Base-by-base conservation (phyloP, 1,140 invertebrate species). In the Papilio machaon region DNA sequence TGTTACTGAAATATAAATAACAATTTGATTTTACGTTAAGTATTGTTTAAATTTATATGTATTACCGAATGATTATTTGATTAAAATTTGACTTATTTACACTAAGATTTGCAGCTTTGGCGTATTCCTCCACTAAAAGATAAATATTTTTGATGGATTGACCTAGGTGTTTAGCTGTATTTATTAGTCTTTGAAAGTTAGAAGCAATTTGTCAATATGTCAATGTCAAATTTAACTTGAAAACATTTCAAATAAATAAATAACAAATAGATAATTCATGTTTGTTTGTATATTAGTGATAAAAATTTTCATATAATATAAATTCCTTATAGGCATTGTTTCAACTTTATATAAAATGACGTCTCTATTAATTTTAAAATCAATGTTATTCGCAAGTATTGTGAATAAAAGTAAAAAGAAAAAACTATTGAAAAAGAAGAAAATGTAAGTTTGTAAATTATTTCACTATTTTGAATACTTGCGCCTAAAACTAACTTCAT, bases 281-380 rank as follows among this genome's bases (percentile, higher is more conserved):
- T 49, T 49, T 49, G n/a, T 58, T 19, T 43, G 54, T 58, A 58
- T 58, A n/a, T 2, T 17, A 58, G 49, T 43, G 49, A 52, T 6
- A 52, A 52, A 52, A 52, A 6, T 52, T 52, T 52, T 0, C 6
- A 15, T 52, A 13, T 52, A 52, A 52, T 17, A 17, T 5, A 52
- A 17, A 52, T 6, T 17, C 4, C 13, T 1, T 7, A 15, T 52
- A 52, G 1, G 15, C 15, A 52, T 52, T 52, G 15, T 52, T 17
- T n/a, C n/a, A 9, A 43, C 7, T 58, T 84, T 58, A 47, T 52
- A 78, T 81, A 52, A 73, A 81, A 93, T 94, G 92, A 89, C 90
- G 82, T 92, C 91, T 67, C 85, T 93, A 81, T 78, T 94, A 49
- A 82, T 93, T 79, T 78, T 94, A 54, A 94, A 92, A 78, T 92